Percentiles rank a stretch among this genome's conserved stretches.
These are phyloP conservation scores for Cataglyphis livida DNA, from an alignment of 2,888 invertebrate species.

Conservation along the genomic window DNA sequence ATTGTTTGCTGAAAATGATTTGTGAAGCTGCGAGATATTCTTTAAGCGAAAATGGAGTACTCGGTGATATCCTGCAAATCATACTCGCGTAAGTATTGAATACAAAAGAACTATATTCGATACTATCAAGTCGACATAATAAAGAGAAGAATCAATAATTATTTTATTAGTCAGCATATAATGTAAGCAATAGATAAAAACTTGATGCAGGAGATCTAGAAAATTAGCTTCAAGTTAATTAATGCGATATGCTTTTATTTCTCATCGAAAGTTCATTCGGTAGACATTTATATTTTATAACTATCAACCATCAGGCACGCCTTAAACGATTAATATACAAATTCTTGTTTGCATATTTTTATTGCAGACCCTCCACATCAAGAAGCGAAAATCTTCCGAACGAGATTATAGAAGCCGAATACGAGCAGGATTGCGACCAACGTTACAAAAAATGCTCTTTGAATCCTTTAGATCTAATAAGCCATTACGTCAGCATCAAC, in stretches of 20 bases:
- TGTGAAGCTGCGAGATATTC: constrained; percentile 88
- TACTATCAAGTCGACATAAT: not conserved
- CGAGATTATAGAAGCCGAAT: constrained; percentile 87
- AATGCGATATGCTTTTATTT: constrained; percentile 5
- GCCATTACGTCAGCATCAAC: constrained; percentile 39
- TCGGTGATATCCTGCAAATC: constrained; percentile 90
- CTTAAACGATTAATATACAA: not conserved
- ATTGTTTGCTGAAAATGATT: constrained; percentile 88
- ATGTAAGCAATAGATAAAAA: not conserved
- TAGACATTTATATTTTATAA: not conserved
- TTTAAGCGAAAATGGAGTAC: constrained; percentile 87
- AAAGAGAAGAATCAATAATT: not conserved
- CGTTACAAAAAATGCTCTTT: constrained; percentile 86
- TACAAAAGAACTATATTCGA: not conserved
- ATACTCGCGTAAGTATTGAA: constrained; percentile 88
- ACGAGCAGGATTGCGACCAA: constrained; percentile 85
- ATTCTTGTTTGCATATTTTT: not conserved
- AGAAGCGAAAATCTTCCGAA: constrained; percentile 86
- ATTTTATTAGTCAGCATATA: not conserved
- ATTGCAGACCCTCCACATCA: constrained; percentile 87
- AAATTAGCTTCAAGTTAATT: not conserved
- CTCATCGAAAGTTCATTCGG: not conserved
- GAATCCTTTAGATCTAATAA: constrained; percentile 87
- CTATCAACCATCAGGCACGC: not conserved
- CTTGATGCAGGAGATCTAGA: not conserved